These are phyloP conservation scores for Boleophthalmus pectinirostris DNA, from an alignment of 2,113 vertebrate genomes.

Conservation along the genomic window DNA sequence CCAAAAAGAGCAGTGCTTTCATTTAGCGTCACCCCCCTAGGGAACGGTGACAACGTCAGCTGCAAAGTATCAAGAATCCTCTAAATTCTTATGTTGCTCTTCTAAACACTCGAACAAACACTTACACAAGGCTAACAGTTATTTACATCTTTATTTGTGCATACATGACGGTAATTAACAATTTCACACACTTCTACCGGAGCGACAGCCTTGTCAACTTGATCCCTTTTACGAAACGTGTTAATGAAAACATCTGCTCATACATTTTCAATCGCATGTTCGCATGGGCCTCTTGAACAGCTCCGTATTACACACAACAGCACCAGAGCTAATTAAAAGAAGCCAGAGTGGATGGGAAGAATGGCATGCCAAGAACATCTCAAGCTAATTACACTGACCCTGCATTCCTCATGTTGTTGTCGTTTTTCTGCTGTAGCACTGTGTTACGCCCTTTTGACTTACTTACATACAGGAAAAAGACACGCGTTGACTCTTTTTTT, in stretches of 20 bases:
- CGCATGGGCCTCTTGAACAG: slow-evolving; percentile 28
- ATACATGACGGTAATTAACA: not conserved
- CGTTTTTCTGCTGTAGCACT: slow-evolving; percentile 2
- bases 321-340: slow-evolving; percentile 34
- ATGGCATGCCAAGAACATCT: slow-evolving; percentile 30
- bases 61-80: no score
- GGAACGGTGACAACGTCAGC: no score
- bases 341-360: not conserved
- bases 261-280: slow-evolving; percentile 24
- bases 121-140: not conserved
- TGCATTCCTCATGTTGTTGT: slow-evolving; percentile 32
- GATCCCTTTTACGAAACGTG: not conserved
- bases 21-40: no score
- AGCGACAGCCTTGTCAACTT: not conserved
- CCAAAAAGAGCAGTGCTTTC: no score
- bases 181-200: not conserved
- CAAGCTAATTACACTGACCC: slow-evolving; percentile 48
- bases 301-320: not conserved
- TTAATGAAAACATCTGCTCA: not conserved
- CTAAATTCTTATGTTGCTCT: no score
- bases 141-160: not conserved
- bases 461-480: no score
- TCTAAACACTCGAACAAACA: no score
- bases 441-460: slow-evolving; percentile 5
- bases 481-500: no score